Base-by-base conservation (phyloP, 2,888 invertebrate genomes). In the Caprella mutica region DNA sequence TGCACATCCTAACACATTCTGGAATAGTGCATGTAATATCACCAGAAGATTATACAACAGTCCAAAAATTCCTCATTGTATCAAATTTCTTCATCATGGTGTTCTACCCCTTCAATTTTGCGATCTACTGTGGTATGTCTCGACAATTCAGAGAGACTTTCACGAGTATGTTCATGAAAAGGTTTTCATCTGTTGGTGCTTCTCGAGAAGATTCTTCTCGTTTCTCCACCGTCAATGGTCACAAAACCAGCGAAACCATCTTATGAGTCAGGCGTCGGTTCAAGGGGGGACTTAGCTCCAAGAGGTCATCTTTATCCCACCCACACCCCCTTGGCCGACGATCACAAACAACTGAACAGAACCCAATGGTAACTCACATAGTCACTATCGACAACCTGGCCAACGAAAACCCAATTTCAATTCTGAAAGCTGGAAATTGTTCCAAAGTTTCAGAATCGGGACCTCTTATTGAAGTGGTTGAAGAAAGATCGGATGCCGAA, bases 101-200 rank as follows among this genome's bases (percentile, higher is more conserved):
- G 70, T 92, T 90, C 60, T 77, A 78, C 66, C 77, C 77, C 3
- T 67, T 77, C 62, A 78, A 79, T 66, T 79, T 79, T 67, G 77
- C 77, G 66, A 91, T 93, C 66, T 94, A 94, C 70, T 93, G 92
- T 72, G 91, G 91, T 23, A 96, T 94, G 94, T 90, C 89, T 30
- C 77, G 89, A 30, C 90, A 89, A 72, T 94, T 94, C 73, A 78
- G 94, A 52, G 90, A 92, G 72, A 93, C 93, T 0, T 94, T 94
- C 72, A 88, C 87, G 69, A 85, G 75, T 17, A 68, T 79, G 26
- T 92, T 93, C 70, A 80, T 86, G 42, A 73, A 59, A 23, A 35
- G 60, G 6, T 54, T 55, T 12, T 35, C 55, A 19, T 17, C n/a
- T 27, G 30, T 24, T 8, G 21, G 26, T 24, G 35, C 44, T 5